Conservation (phyloP, 2,888 invertebrate species). For the Standfussiana lucernea region DNA sequence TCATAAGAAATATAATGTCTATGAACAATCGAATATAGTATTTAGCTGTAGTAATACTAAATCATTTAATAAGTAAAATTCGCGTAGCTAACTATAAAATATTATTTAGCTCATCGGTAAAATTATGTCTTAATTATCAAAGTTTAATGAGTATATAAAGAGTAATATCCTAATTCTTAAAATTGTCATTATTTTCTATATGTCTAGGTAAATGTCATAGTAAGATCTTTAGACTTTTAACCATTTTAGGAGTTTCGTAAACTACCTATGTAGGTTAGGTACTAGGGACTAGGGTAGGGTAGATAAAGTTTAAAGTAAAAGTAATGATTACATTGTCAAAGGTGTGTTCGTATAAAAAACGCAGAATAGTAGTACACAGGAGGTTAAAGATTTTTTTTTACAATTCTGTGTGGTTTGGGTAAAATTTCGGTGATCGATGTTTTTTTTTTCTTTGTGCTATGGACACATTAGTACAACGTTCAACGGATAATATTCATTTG, state of each 20-base stretch:
- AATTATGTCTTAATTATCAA: not conserved
- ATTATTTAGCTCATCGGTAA: not conserved
- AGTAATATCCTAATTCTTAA: not conserved
- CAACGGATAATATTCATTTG: not conserved
- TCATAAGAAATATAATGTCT: conserved; percentile 9
- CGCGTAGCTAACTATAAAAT: not conserved
- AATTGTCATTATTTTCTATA: not conserved
- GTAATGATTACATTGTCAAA: not conserved
- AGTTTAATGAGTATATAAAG: not conserved
- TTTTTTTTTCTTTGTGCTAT: not conserved
- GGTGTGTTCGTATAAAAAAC: conserved; percentile 3
- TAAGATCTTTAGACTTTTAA: not conserved
- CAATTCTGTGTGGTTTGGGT: conserved; percentile 9
- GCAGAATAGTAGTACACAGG: not conserved
- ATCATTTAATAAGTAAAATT: not conserved
- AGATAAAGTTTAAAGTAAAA: not conserved
- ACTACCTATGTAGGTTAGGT: too few species aligned
- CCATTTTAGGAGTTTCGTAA: not conserved
- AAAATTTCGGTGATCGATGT: not conserved
- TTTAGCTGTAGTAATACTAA: conserved; percentile 11
- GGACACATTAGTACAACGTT: not conserved
- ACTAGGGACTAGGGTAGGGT: too few species aligned
- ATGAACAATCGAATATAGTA: not conserved
- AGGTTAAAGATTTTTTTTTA: too few species aligned
- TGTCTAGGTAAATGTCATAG: not conserved